These are phyloP conservation scores for Anguilla pacifica DNA, from an alignment of 2,797 vertebrate species.

Conservation along the genomic window DNA sequence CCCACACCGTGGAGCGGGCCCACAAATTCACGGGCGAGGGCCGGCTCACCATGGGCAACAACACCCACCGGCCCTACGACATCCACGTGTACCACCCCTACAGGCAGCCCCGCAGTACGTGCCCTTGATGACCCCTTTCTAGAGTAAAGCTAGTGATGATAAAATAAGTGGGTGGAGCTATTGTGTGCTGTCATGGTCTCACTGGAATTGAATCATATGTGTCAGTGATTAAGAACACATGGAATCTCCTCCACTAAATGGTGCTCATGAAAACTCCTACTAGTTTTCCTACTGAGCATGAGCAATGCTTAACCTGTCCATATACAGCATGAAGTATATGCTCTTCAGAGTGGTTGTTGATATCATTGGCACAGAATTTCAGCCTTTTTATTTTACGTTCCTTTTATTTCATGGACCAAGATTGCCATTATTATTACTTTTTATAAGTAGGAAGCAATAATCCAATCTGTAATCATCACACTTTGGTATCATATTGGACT, in stretches of 20 bases:
- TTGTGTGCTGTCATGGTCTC: not conserved
- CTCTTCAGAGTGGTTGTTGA: not conserved
- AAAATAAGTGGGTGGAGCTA: not conserved
- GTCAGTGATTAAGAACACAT: not conserved
- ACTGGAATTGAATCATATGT: not conserved
- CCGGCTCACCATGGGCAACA: slow-evolving; percentile 69
- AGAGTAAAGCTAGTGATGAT: not conserved
- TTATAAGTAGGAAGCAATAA: not conserved
- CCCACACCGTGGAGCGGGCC: slow-evolving; percentile 68
- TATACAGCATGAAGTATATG: too few relatives aligned
- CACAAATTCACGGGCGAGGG: slow-evolving; percentile 70
- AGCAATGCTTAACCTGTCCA: not conserved
- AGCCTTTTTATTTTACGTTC: not conserved
- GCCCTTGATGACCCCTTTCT: not conserved
- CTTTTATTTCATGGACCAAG: not conserved
- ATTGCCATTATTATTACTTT: not conserved
- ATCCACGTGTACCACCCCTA: slow-evolving; percentile 70
- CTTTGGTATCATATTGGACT: not conserved
- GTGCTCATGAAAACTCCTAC: not conserved
- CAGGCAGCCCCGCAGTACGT: slow-evolving; percentile 66
- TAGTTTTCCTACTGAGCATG: not conserved
- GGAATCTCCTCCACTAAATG: not conserved
- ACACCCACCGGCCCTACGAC: slow-evolving; percentile 69
- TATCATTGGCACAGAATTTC: not conserved
- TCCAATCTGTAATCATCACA: not conserved